These are phyloP conservation scores for Polia nebulosa DNA, from an alignment of 2,888 invertebrate genomes.

Conservation along the genomic window DNA sequence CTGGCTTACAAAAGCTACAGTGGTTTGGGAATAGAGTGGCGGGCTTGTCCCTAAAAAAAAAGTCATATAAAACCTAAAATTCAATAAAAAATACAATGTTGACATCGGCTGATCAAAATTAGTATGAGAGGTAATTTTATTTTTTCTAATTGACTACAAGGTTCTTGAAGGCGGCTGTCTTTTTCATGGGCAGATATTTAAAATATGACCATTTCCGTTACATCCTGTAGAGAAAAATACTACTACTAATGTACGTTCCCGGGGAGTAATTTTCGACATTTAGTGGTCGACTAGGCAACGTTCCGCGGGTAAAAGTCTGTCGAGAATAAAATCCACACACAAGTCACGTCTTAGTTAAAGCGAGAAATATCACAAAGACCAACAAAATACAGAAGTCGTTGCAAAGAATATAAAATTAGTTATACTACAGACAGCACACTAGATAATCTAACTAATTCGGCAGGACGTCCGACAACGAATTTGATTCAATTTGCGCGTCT, in stretches of 20 bases:
- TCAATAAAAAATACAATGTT: too few species aligned
- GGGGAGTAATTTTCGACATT: neutral
- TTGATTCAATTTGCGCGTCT: slow-evolving; percentile 48
- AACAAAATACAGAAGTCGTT: slow-evolving; percentile 8
- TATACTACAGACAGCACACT: slow-evolving; percentile 8
- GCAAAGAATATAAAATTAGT: slow-evolving; percentile 37
- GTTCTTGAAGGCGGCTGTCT: too few species aligned
- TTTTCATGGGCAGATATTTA: too few species aligned
- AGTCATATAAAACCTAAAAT: too few species aligned
- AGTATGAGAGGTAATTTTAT: too few species aligned
- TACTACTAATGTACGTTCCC: neutral
- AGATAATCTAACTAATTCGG: slow-evolving; percentile 31
- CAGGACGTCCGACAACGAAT: slow-evolving; percentile 11
- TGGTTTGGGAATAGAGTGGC: too few species aligned
- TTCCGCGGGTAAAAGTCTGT: neutral
- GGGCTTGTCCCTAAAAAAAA: too few species aligned
- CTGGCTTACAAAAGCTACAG: too few species aligned
- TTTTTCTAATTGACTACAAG: too few species aligned
- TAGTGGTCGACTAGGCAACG: neutral
- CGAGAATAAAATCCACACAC: neutral
- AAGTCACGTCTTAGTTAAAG: slow-evolving; percentile 35
- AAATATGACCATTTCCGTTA: too few species aligned
- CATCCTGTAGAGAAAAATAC: too few species aligned
- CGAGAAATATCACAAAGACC: slow-evolving; percentile 25
- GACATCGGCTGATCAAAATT: too few species aligned